A percentile compares a stretch with the other conserved stretches of the same genome.
These are phyloP conservation scores for Phymanthus crucifer DNA, from an alignment of 92 coral and sea anemone species.

Conservation along the genomic window DNA sequence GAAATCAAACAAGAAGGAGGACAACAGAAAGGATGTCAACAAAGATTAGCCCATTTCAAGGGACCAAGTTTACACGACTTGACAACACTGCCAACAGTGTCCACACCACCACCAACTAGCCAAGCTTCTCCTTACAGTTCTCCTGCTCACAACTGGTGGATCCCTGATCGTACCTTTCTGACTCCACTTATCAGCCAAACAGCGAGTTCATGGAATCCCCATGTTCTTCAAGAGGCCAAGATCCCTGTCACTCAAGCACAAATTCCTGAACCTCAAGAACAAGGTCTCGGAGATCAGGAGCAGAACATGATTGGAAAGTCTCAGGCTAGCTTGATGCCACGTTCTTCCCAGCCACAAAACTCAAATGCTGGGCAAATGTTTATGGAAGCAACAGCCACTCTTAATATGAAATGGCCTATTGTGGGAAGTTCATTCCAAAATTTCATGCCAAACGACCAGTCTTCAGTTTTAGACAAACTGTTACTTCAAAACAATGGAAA, in stretches of 20 bases:
- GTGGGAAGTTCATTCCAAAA: constrained; percentile 79
- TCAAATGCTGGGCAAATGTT: constrained; percentile 69
- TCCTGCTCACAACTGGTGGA: constrained; percentile 95
- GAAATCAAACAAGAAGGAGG: constrained; percentile 93
- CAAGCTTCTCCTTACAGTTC: constrained; percentile 94
- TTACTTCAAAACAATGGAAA: constrained; percentile 72
- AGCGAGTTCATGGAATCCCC: constrained; percentile 69
- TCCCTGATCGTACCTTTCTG: constrained; percentile 96
- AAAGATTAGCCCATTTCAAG: constrained; percentile 91
- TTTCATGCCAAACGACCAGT: constrained; percentile 71
- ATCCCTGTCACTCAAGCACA: constrained; percentile 77
- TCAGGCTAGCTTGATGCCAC: constrained; percentile 62
- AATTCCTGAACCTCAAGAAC: constrained; percentile 65
- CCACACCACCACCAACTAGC: constrained; percentile 91
- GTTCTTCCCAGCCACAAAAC: constrained; percentile 70
- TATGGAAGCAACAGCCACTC: constrained; percentile 95
- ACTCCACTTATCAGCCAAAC: constrained; percentile 94
- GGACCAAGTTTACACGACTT: constrained; percentile 96
- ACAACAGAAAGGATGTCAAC: constrained; percentile 77
- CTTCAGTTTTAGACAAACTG: constrained; percentile 84
- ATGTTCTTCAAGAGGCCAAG: constrained; percentile 67
- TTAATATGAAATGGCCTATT: constrained; percentile 99
- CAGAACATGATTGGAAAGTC: constrained; percentile 65
- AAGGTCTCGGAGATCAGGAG: constrained; percentile 69
- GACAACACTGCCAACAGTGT: constrained; percentile 70